A percentile compares a stretch with the other conserved stretches of the same genome.
These are phyloP conservation scores for Neoascia interrupta DNA, from an alignment of 2,888 invertebrate species.

Conservation along the genomic window DNA sequence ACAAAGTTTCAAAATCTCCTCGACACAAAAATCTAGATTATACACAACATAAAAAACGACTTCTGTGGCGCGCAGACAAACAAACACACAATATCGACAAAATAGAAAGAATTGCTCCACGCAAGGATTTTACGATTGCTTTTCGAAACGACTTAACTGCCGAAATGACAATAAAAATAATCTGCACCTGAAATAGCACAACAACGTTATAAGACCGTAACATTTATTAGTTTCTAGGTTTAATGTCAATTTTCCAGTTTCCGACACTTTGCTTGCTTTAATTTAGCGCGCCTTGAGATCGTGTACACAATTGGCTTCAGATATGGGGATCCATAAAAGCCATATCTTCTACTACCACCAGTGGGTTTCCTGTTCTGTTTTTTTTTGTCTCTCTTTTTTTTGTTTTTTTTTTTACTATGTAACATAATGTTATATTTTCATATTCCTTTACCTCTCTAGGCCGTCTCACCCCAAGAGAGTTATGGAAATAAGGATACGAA, in stretches of 20 bases:
- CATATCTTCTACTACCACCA: not conserved
- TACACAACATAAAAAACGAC: too few relatives aligned
- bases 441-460: conserved; percentile 6
- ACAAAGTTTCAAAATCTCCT: too few relatives aligned
- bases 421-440: not conserved
- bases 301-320: conserved; percentile 7
- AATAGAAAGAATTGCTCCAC: conserved; percentile 1
- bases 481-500: not conserved
- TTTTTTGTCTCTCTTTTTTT: too few relatives aligned
- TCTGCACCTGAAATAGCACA: conserved; percentile 29
- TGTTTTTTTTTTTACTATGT: not conserved
- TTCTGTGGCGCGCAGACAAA: too few relatives aligned
- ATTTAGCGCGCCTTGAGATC: conserved; percentile 3
- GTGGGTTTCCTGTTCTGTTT: too few relatives aligned
- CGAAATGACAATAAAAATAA: conserved; percentile 41
- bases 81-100: too few relatives aligned
- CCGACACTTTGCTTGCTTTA: conserved; percentile 20
- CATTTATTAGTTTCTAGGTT: conserved; percentile 37
- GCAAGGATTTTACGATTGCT: conserved; percentile 32
- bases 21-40: too few relatives aligned
- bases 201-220: conserved; percentile 8
- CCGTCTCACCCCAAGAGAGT: not conserved
- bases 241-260: conserved; percentile 23
- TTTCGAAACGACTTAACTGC: conserved; percentile 25
- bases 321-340: conserved; percentile 6